Conservation (phyloP, 2,888 invertebrate species). For the Anarsia innoxiella region DNA sequence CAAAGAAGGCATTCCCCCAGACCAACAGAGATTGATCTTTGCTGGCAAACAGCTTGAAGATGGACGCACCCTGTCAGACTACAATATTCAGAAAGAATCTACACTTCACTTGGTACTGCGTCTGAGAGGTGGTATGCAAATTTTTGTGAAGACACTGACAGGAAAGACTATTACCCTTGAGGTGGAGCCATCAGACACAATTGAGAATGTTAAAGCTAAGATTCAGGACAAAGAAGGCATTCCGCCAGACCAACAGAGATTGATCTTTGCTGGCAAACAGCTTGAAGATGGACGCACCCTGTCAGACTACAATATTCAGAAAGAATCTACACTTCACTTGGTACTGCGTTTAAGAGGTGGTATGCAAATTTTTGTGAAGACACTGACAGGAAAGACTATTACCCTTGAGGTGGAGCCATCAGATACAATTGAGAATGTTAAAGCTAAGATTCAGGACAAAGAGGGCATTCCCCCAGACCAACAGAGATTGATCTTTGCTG, state of each 20-base stretch:
- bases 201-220: conserved; percentile 34
- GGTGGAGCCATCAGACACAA: conserved; percentile 36
- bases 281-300: conserved; percentile 29
- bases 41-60: conserved; percentile 31
- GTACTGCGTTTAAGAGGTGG: conserved; percentile 28
- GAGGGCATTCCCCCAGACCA: conserved; percentile 29
- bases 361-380: conserved; percentile 28
- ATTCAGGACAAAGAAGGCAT: conserved; percentile 32
- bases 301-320: conserved; percentile 30
- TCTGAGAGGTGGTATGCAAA: conserved; percentile 35
- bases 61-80: conserved; percentile 30
- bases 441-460: conserved; percentile 28
- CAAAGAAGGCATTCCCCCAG: conserved; percentile 32
- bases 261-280: conserved; percentile 30
- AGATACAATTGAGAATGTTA: conserved; percentile 27
- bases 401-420: conserved; percentile 27
- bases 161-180: conserved; percentile 35
- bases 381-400: conserved; percentile 26
- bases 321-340: conserved; percentile 29
- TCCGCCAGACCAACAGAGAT: conserved; percentile 28
- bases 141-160: conserved; percentile 33
- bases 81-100: conserved; percentile 32
- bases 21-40: conserved; percentile 30
- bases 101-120: conserved; percentile 29
- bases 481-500: conserved; percentile 26